phyloP scores from a whole-genome alignment of 2,888 invertebrate species.

The Oscheius sp. region DNA sequence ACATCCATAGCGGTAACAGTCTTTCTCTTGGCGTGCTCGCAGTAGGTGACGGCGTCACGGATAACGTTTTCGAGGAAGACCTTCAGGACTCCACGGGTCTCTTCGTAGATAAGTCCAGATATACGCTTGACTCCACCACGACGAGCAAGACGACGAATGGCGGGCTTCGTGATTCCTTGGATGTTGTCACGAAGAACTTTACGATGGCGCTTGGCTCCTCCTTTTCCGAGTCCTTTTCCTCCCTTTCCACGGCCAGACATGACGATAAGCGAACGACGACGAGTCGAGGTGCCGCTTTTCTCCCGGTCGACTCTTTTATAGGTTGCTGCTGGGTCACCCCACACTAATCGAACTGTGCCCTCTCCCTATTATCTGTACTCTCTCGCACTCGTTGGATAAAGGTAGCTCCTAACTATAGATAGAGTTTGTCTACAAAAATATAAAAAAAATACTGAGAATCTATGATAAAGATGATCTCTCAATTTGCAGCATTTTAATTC shows the following conservation, averaged over 20 bases:
- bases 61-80: slow-evolving; percentile 75
- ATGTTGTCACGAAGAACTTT: slow-evolving; percentile 65
- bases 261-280: neutral
- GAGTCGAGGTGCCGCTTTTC: neutral
- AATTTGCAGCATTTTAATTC: slow-evolving; percentile 8
- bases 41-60: slow-evolving; percentile 63
- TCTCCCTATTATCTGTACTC: neutral
- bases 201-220: slow-evolving; percentile 49
- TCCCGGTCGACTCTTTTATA: neutral
- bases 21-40: slow-evolving; percentile 66
- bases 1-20: slow-evolving; percentile 86
- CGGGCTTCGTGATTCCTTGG: slow-evolving; percentile 65
- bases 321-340: neutral
- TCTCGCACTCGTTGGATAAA: neutral
- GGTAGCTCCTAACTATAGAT: no score
- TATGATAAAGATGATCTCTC: neutral
- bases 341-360: neutral
- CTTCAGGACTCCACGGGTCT: slow-evolving; percentile 79
- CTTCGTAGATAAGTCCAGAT: slow-evolving; percentile 79
- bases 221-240: slow-evolving; percentile 49
- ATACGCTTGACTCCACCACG: slow-evolving; percentile 66
- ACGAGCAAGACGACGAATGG: slow-evolving; percentile 67
- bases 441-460: neutral
- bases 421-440: neutral
- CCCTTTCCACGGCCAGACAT: slow-evolving; percentile 83